phyloP scores from a whole-genome alignment of 2,113 vertebrate genomes.

The Lampris megalopsis region DNA sequence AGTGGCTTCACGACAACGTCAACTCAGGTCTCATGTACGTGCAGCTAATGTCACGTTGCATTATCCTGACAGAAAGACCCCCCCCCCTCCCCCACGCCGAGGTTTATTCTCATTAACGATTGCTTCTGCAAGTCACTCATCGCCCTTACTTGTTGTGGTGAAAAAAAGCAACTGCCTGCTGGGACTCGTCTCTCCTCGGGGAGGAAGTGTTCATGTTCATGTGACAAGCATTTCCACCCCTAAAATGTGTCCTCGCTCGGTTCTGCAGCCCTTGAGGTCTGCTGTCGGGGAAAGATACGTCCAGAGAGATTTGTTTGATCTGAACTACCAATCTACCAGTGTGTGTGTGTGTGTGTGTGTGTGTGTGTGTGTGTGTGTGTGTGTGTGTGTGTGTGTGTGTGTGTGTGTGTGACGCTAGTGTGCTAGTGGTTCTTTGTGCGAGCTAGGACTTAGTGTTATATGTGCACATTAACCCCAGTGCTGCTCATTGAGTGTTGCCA shows the following conservation, averaged over 20 bases:
- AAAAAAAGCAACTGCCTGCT: conserved; percentile 43
- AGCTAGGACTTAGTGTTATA: neutral
- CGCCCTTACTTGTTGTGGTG: conserved; percentile 48
- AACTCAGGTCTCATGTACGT: conserved; percentile 60
- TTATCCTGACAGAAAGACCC: conserved; percentile 58
- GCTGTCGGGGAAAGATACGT: conserved; percentile 44
- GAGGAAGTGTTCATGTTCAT: conserved; percentile 53
- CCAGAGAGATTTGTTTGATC: conserved; percentile 71
- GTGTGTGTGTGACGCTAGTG: conserved; percentile 7
- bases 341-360: conserved; percentile 7
- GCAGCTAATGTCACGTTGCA: conserved; percentile 72
- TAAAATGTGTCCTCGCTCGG: conserved; percentile 41
- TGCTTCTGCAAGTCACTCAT: conserved; percentile 59
- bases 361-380: neutral
- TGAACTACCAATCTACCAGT: conserved; percentile 35
- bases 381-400: conserved; percentile 10
- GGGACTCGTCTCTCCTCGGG: conserved; percentile 52
- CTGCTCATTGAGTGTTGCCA: too few relatives aligned
- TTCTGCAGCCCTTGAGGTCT: conserved; percentile 23
- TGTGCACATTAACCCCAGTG: neutral
- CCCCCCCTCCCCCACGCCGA: neutral
- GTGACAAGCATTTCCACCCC: conserved; percentile 53
- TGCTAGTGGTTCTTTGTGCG: conserved; percentile 2
- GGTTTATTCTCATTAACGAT: conserved; percentile 67
- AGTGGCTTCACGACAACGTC: conserved; percentile 50